Evolutionary conservation across 2,113 vertebrate genomes (phyloP).

Genomic region (Lepisosteus osseus): DNA sequence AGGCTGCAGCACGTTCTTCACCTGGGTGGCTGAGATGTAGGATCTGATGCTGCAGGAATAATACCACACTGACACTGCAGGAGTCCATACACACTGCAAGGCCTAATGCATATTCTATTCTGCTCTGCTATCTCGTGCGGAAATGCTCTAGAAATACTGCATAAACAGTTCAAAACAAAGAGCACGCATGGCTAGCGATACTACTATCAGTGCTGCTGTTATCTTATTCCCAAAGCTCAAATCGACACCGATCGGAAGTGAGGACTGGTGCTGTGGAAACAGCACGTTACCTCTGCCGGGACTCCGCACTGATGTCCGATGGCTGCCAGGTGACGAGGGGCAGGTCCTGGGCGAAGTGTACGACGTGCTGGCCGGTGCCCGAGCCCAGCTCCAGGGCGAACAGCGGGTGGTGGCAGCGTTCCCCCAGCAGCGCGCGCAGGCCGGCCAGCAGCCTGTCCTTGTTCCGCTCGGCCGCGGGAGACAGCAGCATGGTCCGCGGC

Average conservation of each 20-base stretch:
- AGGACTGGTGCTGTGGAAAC: too few species aligned
- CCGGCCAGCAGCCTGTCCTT: conserved; percentile 54
- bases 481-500: conserved; percentile 55
- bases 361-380: conserved; percentile 63
- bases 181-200: too few species aligned
- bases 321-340: conserved; percentile 65
- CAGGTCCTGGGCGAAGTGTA: conserved; percentile 61
- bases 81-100: background rate
- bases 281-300: conserved; percentile 42
- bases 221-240: too few species aligned
- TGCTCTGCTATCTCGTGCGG: too few species aligned
- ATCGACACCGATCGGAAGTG: too few species aligned
- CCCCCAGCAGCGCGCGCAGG: conserved; percentile 54
- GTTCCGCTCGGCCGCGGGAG: conserved; percentile 62
- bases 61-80: background rate
- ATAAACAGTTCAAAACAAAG: too few species aligned
- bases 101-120: too few species aligned
- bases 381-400: conserved; percentile 64
- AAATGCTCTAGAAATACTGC: too few species aligned
- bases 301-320: conserved; percentile 58
- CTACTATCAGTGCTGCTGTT: too few species aligned
- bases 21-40: conserved; percentile 56
- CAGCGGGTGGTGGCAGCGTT: conserved; percentile 50
- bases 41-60: conserved; percentile 51
- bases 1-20: conserved; percentile 54